Evolutionary conservation across 1,140 invertebrate species (phyloP).

Genomic region (Camponotus vicinus): DNA sequence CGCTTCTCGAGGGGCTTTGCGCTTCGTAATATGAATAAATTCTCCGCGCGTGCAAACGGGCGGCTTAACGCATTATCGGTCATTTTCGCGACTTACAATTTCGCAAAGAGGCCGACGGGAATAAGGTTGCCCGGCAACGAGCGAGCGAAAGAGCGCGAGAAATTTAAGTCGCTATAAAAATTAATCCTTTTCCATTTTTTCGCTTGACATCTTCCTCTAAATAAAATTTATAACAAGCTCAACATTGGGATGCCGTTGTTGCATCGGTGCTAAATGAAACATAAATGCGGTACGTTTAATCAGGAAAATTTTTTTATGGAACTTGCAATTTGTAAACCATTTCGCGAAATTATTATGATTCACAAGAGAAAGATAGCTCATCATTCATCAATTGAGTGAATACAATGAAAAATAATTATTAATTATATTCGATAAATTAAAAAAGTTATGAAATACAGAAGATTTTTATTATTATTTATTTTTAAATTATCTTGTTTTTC

Average conservation of each 20-base stretch:
- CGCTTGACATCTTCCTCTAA: background rate
- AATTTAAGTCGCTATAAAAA: conserved; percentile 34
- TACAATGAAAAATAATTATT: no score
- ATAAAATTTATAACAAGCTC: background rate
- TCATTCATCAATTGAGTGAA: no score
- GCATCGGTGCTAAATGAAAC: background rate
- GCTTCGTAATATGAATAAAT: conserved; percentile 60
- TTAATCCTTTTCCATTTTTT: background rate
- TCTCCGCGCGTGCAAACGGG: conserved; percentile 64
- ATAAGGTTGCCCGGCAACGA: background rate
- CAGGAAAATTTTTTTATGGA: background rate
- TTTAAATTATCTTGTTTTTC: no score
- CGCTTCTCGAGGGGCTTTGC: conserved; percentile 42
- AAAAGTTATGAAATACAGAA: no score
- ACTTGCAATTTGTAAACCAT: conserved; percentile 7
- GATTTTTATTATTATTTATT: no score
- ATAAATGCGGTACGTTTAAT: background rate
- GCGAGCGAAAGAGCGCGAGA: background rate
- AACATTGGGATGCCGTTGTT: background rate
- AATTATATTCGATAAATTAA: no score
- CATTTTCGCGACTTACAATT: conserved; percentile 70
- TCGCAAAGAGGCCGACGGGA: conserved; percentile 15
- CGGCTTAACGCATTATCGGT: conserved; percentile 68
- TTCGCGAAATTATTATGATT: background rate
- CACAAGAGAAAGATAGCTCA: no score